phyloP scores from a whole-genome alignment of 2,888 invertebrate species.

The Onthophagus sagittarius region DNA sequence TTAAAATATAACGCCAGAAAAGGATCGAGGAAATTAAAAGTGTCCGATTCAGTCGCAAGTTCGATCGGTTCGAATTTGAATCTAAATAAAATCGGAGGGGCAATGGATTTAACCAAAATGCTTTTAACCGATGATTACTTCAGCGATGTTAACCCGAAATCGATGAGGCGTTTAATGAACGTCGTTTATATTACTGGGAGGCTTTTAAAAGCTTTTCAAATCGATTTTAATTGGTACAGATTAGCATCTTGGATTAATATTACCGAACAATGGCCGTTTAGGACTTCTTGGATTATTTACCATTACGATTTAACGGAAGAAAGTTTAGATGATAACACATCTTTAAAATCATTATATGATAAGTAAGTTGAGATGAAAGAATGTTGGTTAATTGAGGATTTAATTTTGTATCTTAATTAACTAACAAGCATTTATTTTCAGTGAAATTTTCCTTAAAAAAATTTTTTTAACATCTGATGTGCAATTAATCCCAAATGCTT shows the following conservation, averaged over 20 bases:
- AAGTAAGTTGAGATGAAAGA: too few relatives aligned
- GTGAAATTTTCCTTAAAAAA: too few relatives aligned
- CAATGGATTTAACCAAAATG: conserved; percentile 71
- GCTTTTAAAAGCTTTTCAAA: conserved; percentile 94
- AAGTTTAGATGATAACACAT: conserved; percentile 76
- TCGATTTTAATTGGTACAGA: conserved; percentile 99
- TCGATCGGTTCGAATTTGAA: conserved; percentile 87
- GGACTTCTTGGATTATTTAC: conserved; percentile 96
- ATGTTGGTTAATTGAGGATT: too few relatives aligned
- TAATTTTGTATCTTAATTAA: too few relatives aligned
- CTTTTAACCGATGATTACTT: conserved; percentile 97
- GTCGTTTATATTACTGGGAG: conserved; percentile 95
- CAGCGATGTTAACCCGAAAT: conserved; percentile 96
- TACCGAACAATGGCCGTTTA: conserved; percentile 98
- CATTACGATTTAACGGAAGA: conserved; percentile 90
- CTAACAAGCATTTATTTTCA: too few relatives aligned
- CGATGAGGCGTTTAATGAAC: conserved; percentile 95
- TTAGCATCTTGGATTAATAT: conserved; percentile 97
- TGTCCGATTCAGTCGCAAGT: conserved; percentile 87
- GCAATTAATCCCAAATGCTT: too few relatives aligned
- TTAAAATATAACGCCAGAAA: conserved; percentile 53
- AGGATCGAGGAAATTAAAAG: conserved; percentile 69
- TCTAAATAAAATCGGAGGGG: conserved; percentile 71
- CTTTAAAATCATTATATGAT: conserved; percentile 88
- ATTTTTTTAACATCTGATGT: too few relatives aligned